Percentiles rank a stretch among this genome's conserved stretches.
Evolutionary conservation across 2,113 vertebrate genomes (phyloP).

Genomic region (Eubucco bourcierii): DNA sequence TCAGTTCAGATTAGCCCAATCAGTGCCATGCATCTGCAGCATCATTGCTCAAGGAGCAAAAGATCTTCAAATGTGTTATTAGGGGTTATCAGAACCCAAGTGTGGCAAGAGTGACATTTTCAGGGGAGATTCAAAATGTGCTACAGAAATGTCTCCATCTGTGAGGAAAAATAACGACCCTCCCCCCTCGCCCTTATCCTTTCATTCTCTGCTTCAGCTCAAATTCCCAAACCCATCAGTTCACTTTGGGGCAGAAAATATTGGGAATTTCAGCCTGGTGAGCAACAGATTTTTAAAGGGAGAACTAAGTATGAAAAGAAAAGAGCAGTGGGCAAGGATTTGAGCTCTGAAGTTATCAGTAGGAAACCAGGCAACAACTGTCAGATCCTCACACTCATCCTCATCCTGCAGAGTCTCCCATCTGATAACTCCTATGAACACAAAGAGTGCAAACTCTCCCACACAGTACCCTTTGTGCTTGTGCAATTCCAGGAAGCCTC

Average conservation of each 20-base stretch:
- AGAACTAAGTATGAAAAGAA: not conserved
- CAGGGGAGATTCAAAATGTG: not conserved
- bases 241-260: not conserved
- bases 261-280: not conserved
- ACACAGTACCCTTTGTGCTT: not conserved
- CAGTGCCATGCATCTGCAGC: not conserved
- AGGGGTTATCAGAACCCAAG: not conserved
- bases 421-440: not conserved
- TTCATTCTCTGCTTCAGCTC: not conserved
- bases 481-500: not conserved
- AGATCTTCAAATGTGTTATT: not conserved
- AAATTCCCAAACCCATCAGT: not conserved
- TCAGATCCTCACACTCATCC: not conserved
- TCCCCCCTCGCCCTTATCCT: not conserved
- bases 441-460: not conserved
- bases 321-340: not conserved
- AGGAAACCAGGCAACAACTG: not conserved
- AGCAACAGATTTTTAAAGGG: not conserved
- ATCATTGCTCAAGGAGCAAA: not conserved
- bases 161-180: not conserved
- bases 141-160: not conserved
- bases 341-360: not conserved
- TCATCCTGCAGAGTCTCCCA: fast-evolving
- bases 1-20: not conserved
- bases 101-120: not conserved